Percentiles rank a stretch among this genome's conserved stretches.
phyloP scores from a whole-genome alignment of 2,797 vertebrate genomes.

The Australoheros facetus region DNA sequence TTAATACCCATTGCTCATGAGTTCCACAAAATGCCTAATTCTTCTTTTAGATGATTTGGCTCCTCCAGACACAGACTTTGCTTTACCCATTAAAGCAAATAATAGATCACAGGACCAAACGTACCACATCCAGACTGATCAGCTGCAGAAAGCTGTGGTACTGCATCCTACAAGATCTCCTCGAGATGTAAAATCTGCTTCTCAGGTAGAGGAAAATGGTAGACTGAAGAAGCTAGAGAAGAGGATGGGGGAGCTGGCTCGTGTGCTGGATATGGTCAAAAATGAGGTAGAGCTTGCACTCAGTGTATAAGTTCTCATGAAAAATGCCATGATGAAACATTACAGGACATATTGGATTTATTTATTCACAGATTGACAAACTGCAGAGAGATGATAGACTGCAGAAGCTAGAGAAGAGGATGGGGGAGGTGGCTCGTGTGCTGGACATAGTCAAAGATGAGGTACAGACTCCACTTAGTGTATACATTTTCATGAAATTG shows the following conservation, averaged over 20 bases:
- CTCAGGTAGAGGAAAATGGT: slow-evolving; percentile 57
- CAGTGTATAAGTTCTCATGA: not conserved
- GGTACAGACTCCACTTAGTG: slow-evolving; percentile 57
- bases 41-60: not conserved
- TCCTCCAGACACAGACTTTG: slow-evolving; percentile 39
- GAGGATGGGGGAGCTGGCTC: too few relatives aligned
- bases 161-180: slow-evolving; percentile 61
- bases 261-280: slow-evolving; percentile 77
- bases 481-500: slow-evolving; percentile 48
- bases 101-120: slow-evolving; percentile 31
- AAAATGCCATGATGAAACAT: not conserved
- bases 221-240: slow-evolving; percentile 41
- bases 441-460: slow-evolving; percentile 80
- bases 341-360: not conserved
- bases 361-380: too few relatives aligned
- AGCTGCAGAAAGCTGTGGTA: slow-evolving; percentile 48
- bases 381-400: too few relatives aligned
- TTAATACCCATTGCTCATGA: not conserved
- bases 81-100: slow-evolving; percentile 45
- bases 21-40: not conserved
- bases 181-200: slow-evolving; percentile 41
- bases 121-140: slow-evolving; percentile 58
- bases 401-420: not conserved
- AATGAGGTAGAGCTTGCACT: slow-evolving; percentile 72
- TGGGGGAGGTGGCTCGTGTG: slow-evolving; percentile 19